A percentile compares a stretch with the other conserved stretches of the same genome.
phyloP scores from a whole-genome alignment of 2,113 vertebrate genomes.

The Oxyura jamaicensis region DNA sequence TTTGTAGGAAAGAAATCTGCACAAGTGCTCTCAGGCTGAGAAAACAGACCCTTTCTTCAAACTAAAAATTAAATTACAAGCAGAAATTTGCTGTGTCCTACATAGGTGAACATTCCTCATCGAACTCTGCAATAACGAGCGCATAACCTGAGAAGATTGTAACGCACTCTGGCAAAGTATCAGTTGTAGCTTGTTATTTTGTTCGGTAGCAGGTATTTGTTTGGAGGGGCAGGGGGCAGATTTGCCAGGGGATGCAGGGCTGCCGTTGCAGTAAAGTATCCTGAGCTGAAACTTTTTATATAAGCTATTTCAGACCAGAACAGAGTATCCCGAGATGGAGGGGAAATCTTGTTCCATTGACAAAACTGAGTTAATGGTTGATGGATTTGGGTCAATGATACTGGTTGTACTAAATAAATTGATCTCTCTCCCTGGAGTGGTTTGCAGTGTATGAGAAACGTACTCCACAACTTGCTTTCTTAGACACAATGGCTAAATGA shows the following conservation, averaged over 20 bases:
- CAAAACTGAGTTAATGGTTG: not conserved
- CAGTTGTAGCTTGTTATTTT: not conserved
- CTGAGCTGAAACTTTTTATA: not conserved
- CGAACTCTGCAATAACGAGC: not conserved
- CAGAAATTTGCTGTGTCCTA: not conserved
- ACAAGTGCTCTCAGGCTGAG: not conserved
- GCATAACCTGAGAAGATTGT: not conserved
- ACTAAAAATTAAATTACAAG: not conserved
- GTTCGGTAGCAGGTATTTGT: not conserved
- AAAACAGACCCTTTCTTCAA: not conserved
- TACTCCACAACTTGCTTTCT: not conserved
- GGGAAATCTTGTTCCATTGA: not conserved
- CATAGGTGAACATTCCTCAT: not conserved
- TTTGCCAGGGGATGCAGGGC: not conserved
- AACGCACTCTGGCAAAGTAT: not conserved
- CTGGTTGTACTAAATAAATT: not conserved
- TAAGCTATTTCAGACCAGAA: not conserved
- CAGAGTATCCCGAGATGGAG: not conserved
- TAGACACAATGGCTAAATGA: not conserved
- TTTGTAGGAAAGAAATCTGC: not conserved
- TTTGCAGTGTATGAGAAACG: not conserved
- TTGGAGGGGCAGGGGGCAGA: not conserved
- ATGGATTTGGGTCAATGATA: not conserved
- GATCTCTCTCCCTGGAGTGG: not conserved
- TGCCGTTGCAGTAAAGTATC: fast-evolving